Base-by-base conservation (phyloP, 2,888 invertebrate species). In the Latrodectus hesperus region DNA sequence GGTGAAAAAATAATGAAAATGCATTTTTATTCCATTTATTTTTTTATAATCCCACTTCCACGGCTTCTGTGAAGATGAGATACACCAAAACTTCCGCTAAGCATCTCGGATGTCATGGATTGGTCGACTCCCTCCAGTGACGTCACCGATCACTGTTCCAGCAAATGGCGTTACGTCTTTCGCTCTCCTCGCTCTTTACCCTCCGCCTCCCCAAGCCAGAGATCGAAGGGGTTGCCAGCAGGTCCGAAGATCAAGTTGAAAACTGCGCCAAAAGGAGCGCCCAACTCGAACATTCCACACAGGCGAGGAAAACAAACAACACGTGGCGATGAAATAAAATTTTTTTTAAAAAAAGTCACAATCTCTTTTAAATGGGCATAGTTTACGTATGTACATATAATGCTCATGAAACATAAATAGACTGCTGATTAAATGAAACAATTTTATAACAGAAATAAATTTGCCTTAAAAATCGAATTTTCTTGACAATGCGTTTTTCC, bases 91-190 rank as follows among this genome's bases (percentile, higher is more conserved):
- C 86, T 87, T 87, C 86, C 86, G 86, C 81, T 71, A 81, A 73
- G 73, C 78, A 68, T 73, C 73, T 22, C 65, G 67, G 77, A 80
- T 64, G 38, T 53, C 80, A 80, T 86, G 81, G 86, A 87, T 87
- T 87, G 86, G 86, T 68, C 22, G 70, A 76, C 64, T 71, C 71
- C 55, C 65, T 68, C 38, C 51, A 55, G 77, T 87, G 86, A 87
- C 86, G 86, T 87, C 86, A 87, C 55, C 72, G 55, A 60, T 53
- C 81, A 65, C 81, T 81, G 86, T 87, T 87, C 86, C 86, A 87
- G 86, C 86, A 87, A 87, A 87, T 87, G 77, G 86, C 86, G 86
- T 87, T 81, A 87, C 86, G 86, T 87, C 86, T 86, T 86, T 80
- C 75, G 84, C 84, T 84, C 84, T 86, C 55, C 73, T 71, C 86